Percentiles rank a stretch among this genome's conserved stretches.
Evolutionary conservation across 2,888 invertebrate species (phyloP).

Genomic region (Tinea pellionella): DNA sequence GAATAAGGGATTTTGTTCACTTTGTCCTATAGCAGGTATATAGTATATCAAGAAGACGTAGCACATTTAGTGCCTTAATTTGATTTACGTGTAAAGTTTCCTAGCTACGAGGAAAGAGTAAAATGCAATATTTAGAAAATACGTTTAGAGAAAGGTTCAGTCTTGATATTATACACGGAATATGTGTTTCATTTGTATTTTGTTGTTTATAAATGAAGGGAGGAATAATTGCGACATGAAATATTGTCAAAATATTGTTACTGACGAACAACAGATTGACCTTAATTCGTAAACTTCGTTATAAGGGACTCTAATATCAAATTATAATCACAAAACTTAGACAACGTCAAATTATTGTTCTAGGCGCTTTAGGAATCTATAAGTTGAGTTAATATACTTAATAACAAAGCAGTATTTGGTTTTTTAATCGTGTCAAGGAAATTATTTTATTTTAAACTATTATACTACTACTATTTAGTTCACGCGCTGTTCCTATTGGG

Average conservation of each 20-base stretch:
- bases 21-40: no score
- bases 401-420: conserved; percentile 29
- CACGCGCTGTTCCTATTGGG: no score
- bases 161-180: no score
- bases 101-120: neutral
- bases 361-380: conserved; percentile 26
- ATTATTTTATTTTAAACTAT: no score
- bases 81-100: neutral
- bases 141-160: no score
- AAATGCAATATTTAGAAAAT: no score
- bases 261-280: conserved; percentile 39
- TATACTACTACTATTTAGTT: no score
- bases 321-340: conserved; percentile 38
- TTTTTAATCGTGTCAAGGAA: no score
- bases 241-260: neutral
- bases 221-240: neutral
- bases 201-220: neutral
- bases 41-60: neutral
- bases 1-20: neutral
- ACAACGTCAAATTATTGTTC: conserved; percentile 21
- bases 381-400: conserved; percentile 31
- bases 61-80: neutral
- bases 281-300: conserved; percentile 41
- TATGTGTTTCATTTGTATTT: neutral
- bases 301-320: conserved; percentile 41